Conservation (phyloP, 2,888 invertebrate genomes). For the Aleiodes testaceus region DNA sequence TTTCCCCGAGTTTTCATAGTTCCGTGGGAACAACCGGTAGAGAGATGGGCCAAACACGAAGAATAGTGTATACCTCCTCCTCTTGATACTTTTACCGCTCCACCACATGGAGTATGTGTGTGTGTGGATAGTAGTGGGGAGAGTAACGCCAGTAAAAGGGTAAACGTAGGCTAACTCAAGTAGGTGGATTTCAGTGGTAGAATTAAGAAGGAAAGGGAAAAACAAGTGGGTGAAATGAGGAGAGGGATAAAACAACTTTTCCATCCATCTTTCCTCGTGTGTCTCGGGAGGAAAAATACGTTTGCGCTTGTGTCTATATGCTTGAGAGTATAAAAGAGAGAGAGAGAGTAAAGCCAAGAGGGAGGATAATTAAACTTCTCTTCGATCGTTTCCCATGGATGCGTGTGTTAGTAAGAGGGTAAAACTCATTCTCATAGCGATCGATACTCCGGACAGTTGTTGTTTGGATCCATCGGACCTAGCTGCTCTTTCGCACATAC, state of each 20-base stretch:
- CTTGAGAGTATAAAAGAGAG: constrained; percentile 21
- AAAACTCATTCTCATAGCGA: constrained; percentile 15
- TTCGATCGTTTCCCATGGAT: constrained; percentile 48
- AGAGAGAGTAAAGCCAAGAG: constrained; percentile 49
- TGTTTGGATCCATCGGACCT: neutral
- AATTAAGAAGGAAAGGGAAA: constrained; percentile 1
- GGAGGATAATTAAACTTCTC: constrained; percentile 60
- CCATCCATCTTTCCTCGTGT: constrained; percentile 54
- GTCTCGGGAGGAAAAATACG: constrained; percentile 43
- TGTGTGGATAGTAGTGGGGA: neutral
- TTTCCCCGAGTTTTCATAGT: constrained; percentile 46
- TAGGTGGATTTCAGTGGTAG: constrained; percentile 32
- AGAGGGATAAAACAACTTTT: constrained; percentile 58
- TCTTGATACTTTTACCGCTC: neutral
- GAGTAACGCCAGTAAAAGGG: constrained; percentile 54
- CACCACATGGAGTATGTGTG: constrained; percentile 20
- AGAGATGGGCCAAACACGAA: constrained; percentile 43
- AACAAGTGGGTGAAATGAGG: neutral
- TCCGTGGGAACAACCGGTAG: constrained; percentile 41
- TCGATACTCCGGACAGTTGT: constrained; percentile 34
- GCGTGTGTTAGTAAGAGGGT: constrained; percentile 9
- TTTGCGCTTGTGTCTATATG: constrained; percentile 6
- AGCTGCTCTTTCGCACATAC: neutral
- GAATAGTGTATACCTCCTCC: constrained; percentile 4
- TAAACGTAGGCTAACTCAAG: constrained; percentile 54